Conservation (phyloP, 2,888 invertebrate species). For the Drosophila hawaiiensis region DNA sequence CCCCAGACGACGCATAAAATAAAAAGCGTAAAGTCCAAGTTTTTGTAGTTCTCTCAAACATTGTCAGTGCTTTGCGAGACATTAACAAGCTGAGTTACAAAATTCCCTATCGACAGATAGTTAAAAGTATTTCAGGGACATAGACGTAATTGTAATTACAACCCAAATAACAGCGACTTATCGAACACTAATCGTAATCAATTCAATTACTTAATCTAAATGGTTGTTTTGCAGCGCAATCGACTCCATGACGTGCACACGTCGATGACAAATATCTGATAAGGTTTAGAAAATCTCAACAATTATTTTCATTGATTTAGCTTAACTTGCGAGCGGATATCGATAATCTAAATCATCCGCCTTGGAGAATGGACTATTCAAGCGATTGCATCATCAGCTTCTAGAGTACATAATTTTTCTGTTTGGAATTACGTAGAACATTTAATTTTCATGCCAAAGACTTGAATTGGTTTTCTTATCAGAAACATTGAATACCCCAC, state of each 20-base stretch:
- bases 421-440: slow-evolving; percentile 15
- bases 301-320: neutral
- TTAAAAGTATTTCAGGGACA: slow-evolving; percentile 43
- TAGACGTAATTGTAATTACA: neutral
- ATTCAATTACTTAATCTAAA: slow-evolving; percentile 19
- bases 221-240: slow-evolving; percentile 8
- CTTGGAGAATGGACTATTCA: slow-evolving; percentile 14
- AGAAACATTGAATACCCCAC: neutral
- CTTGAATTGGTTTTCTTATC: slow-evolving; percentile 11
- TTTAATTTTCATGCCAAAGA: slow-evolving; percentile 14
- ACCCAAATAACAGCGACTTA: slow-evolving; percentile 10
- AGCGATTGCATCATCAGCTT: slow-evolving; percentile 43
- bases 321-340: slow-evolving; percentile 10
- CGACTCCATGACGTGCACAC: slow-evolving; percentile 24
- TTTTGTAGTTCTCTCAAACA: slow-evolving; percentile 9
- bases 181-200: slow-evolving; percentile 13
- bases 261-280: slow-evolving; percentile 7
- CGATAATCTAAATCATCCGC: slow-evolving; percentile 24
- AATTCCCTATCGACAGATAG: slow-evolving; percentile 12
- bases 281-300: slow-evolving; percentile 2
- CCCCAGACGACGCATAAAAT: slow-evolving; percentile 5
- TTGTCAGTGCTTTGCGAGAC: neutral
- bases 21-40: slow-evolving; percentile 17
- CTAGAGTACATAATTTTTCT: slow-evolving; percentile 29
- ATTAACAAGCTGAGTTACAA: neutral